Base-by-base conservation (phyloP, 1,140 invertebrate species). In the Tetragonula clypearis region DNA sequence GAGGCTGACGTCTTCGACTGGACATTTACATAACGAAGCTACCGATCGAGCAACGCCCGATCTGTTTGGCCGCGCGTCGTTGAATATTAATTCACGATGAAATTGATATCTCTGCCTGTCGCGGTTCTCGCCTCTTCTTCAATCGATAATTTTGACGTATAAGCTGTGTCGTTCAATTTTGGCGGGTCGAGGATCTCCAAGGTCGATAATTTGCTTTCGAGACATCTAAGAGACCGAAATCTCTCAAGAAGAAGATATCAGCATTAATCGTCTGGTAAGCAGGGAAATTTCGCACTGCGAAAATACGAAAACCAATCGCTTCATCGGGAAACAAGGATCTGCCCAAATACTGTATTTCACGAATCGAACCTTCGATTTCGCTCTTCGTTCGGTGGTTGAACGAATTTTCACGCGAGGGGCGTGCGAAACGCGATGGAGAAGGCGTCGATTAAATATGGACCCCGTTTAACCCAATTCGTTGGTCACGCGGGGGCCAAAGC, bases 361-460 rank as follows among this genome's bases (percentile, higher is more conserved):
- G 30, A 2, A 0, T 19, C 14, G 19, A 69, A 35, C 35, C 21
- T 30, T 69, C 66, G 35, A 35, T 21, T 69, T 21, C 26, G 2
- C 9, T 69, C 19, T 8, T 0, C 2, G 15, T 4, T 15, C 30
- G 15, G 14, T 21, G 2, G 3, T 21, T 9, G 21, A 66, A 0
- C 23, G 30, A 53, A n/a, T 1, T 17, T 2, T 11, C 15, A 15
- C 6, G 15, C 49, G 26, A n/a, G 30, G 19, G 35, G 35, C 14
- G 17, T 5, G n/a, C 1, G 5, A 53, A 19, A 69, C 66, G 49
- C 8, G 30, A 76, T 49, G 0, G 73, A 77, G 49, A 56, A 75
- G 82, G 68, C 81, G 72, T 90, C 76, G 90, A 91, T 93, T 92
- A 92, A 92, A 93, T 93, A 93, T 92, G 92, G 91, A 92, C 91